A percentile compares a stretch with the other conserved stretches of the same genome.
Evolutionary conservation across 1,140 invertebrate species (phyloP).

Genomic region (Polyergus mexicanus): DNA sequence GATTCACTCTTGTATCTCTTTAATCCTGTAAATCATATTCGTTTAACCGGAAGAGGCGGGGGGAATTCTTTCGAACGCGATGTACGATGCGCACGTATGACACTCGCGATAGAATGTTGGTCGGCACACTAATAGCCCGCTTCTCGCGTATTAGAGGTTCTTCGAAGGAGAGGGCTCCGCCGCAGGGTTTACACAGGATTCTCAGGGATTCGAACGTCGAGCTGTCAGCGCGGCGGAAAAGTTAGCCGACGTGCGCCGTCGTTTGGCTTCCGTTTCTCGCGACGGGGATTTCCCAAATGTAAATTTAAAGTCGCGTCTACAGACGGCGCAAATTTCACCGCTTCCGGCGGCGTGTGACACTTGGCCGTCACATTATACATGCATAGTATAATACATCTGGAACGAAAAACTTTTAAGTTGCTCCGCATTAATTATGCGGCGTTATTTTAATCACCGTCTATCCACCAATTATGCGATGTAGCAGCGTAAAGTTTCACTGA

Average conservation of each 20-base stretch:
- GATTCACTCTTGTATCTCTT: neutral
- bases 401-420: conserved; percentile 52
- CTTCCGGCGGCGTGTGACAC: conserved; percentile 49
- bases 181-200: conserved; percentile 72
- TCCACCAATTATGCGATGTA: conserved; percentile 4
- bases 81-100: neutral
- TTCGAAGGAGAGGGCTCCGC: conserved; percentile 42
- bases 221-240: conserved; percentile 71
- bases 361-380: conserved; percentile 58
- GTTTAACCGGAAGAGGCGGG: neutral
- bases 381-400: conserved; percentile 55
- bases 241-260: conserved; percentile 71
- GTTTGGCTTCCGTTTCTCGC: conserved; percentile 73
- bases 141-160: conserved; percentile 70
- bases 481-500: neutral
- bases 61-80: neutral
- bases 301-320: conserved; percentile 73
- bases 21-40: neutral
- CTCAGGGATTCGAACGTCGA: conserved; percentile 72
- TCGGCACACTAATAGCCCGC: conserved; percentile 65
- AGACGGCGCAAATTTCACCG: conserved; percentile 64
- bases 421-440: conserved; percentile 30
- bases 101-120: conserved; percentile 56
- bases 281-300: conserved; percentile 74
- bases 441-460: conserved; percentile 8